A percentile compares a stretch with the other conserved stretches of the same genome.
Evolutionary conservation across 2,797 vertebrate genomes (phyloP).

Genomic region (Peromyscus eremicus): DNA sequence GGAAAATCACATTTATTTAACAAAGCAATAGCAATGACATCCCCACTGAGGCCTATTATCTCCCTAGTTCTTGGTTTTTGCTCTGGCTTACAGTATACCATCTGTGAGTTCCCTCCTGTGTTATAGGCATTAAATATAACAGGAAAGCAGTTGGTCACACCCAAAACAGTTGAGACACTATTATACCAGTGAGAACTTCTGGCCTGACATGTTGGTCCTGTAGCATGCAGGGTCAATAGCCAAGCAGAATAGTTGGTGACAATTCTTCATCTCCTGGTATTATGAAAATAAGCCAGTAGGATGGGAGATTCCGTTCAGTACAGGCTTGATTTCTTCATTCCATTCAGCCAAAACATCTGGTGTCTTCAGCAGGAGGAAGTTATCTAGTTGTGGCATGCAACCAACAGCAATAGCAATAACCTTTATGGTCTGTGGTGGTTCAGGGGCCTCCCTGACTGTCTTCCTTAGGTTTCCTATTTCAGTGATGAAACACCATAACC

Average conservation of each 20-base stretch:
- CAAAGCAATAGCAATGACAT: background rate
- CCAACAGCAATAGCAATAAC: background rate
- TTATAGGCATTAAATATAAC: background rate
- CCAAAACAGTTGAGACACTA: background rate
- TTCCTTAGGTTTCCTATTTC: background rate
- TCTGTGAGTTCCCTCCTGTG: background rate
- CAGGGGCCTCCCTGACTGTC: background rate
- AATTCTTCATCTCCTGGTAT: background rate
- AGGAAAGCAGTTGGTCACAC: background rate
- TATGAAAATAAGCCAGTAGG: background rate
- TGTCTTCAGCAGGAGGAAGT: background rate
- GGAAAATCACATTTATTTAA: background rate
- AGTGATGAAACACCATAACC: background rate
- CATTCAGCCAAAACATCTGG: background rate
- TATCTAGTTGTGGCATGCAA: background rate
- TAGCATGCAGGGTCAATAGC: background rate
- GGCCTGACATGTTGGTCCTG: background rate
- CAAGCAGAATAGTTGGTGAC: background rate
- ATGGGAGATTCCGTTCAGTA: background rate
- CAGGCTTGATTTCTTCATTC: background rate
- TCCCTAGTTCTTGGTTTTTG: background rate
- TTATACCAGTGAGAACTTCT: background rate
- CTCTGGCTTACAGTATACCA: background rate
- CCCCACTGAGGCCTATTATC: background rate
- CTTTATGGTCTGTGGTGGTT: background rate